Conservation (phyloP, 2,113 vertebrate species). For the Chaenocephalus aceratus region DNA sequence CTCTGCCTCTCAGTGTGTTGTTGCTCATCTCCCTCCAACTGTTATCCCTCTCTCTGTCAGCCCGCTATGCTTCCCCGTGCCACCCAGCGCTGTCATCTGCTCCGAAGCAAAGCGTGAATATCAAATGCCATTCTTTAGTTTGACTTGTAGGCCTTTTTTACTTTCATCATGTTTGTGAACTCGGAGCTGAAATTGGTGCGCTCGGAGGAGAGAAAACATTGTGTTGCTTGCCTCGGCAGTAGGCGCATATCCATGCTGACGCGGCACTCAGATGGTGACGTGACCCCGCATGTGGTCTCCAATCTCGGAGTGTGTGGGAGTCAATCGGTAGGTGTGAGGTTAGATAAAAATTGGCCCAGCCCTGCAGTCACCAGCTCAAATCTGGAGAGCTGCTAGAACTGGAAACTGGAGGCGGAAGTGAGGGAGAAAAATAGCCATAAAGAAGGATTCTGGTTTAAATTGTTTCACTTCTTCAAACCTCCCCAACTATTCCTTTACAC, state of each 20-base stretch:
- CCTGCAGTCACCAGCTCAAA: slow-evolving; percentile 33
- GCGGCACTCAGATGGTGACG: slow-evolving; percentile 21
- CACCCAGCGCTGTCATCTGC: background rate
- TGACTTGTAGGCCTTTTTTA: slow-evolving; percentile 1
- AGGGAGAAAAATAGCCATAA: slow-evolving; percentile 1
- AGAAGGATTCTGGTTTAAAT: too few species aligned
- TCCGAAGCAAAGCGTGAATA: slow-evolving; percentile 27
- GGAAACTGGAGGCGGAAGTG: background rate
- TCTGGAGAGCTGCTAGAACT: background rate
- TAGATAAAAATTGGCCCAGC: slow-evolving; percentile 56
- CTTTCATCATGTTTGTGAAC: slow-evolving; percentile 5
- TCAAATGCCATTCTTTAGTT: slow-evolving; percentile 32
- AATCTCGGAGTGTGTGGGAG: slow-evolving; percentile 52
- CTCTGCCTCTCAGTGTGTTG: slow-evolving; percentile 46
- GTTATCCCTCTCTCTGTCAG: slow-evolving; percentile 58
- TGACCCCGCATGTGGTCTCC: slow-evolving; percentile 42
- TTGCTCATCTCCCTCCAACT: slow-evolving; percentile 53
- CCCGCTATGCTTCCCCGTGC: background rate
- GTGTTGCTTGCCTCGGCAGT: slow-evolving; percentile 6
- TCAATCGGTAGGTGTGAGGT: slow-evolving; percentile 61
- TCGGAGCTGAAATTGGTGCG: background rate
- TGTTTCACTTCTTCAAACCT: slow-evolving; percentile 1
- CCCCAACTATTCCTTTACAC: background rate
- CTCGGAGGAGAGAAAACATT: background rate
- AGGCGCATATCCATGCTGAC: slow-evolving; percentile 14